Evolutionary conservation across 2,797 vertebrate species (phyloP).

Genomic region (Rhynchonycteris naso): DNA sequence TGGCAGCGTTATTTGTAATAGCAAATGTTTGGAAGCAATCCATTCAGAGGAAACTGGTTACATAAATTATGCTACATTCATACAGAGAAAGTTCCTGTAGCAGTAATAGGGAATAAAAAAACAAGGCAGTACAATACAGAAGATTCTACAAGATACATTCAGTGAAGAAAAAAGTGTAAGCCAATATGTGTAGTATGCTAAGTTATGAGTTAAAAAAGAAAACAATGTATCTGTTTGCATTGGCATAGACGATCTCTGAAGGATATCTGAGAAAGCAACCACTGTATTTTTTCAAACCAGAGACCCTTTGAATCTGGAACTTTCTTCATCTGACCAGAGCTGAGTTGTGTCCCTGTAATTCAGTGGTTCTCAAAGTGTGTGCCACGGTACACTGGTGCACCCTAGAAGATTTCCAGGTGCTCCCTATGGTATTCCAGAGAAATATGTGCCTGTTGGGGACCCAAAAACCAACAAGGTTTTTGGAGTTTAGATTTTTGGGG

Average conservation of each 20-base stretch:
- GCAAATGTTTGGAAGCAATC: neutral
- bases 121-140: neutral
- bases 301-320: no score
- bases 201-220: neutral
- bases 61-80: neutral
- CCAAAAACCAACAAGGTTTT: no score
- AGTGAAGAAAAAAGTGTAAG: neutral
- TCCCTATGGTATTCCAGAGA: no score
- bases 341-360: neutral
- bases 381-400: no score
- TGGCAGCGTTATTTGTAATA: neutral
- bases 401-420: no score
- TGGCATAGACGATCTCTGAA: neutral
- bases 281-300: neutral
- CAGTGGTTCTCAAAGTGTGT: no score
- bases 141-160: neutral
- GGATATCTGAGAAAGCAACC: neutral
- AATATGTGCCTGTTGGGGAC: no score
- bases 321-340: neutral
- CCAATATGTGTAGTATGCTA: neutral
- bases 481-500: no score
- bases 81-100: neutral
- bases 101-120: neutral
- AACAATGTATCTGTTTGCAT: neutral
- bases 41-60: neutral